phyloP scores from a whole-genome alignment of 1,140 invertebrate species.

The Anadara kagoshimensis region DNA sequence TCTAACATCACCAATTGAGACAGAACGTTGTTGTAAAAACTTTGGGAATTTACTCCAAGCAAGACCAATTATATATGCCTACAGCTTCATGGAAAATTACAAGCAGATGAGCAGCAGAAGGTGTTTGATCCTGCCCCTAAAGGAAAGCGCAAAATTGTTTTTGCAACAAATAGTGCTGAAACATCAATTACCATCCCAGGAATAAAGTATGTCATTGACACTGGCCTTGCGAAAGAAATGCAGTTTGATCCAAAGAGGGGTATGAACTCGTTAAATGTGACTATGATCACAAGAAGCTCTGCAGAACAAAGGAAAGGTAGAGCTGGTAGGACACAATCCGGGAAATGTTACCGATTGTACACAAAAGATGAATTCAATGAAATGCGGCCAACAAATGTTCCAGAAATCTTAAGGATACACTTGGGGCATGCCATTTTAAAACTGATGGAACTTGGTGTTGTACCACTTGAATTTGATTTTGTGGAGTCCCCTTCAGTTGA shows the following conservation, averaged over 20 bases:
- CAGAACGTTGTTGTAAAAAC: slow-evolving; percentile 57
- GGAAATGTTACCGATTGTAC: slow-evolving; percentile 68
- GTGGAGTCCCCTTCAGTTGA: slow-evolving; percentile 58
- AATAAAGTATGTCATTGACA: slow-evolving; percentile 70
- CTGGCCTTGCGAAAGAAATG: slow-evolving; percentile 67
- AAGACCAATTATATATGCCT: slow-evolving; percentile 49
- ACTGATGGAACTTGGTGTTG: slow-evolving; percentile 57
- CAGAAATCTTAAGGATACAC: slow-evolving; percentile 66
- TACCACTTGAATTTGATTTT: slow-evolving; percentile 63
- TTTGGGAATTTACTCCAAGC: slow-evolving; percentile 33
- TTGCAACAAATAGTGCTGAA: slow-evolving; percentile 72
- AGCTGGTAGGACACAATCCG: slow-evolving; percentile 62
- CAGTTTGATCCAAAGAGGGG: slow-evolving; percentile 63
- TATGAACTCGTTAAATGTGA: slow-evolving; percentile 54
- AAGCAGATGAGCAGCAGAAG: slow-evolving; percentile 93
- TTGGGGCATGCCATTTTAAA: slow-evolving; percentile 63
- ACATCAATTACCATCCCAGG: slow-evolving; percentile 73
- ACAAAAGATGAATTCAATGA: slow-evolving; percentile 50
- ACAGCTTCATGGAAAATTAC: slow-evolving; percentile 96
- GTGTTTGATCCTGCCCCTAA: slow-evolving; percentile 55
- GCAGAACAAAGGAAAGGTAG: slow-evolving; percentile 69
- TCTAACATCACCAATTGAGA: slow-evolving; percentile 80
- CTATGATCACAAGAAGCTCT: slow-evolving; percentile 60
- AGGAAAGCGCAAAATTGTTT: slow-evolving; percentile 65
- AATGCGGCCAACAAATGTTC: slow-evolving; percentile 49